Percentiles rank a stretch among this genome's conserved stretches.
phyloP scores from a whole-genome alignment of 2,797 vertebrate species.

The Florisuga fusca region DNA sequence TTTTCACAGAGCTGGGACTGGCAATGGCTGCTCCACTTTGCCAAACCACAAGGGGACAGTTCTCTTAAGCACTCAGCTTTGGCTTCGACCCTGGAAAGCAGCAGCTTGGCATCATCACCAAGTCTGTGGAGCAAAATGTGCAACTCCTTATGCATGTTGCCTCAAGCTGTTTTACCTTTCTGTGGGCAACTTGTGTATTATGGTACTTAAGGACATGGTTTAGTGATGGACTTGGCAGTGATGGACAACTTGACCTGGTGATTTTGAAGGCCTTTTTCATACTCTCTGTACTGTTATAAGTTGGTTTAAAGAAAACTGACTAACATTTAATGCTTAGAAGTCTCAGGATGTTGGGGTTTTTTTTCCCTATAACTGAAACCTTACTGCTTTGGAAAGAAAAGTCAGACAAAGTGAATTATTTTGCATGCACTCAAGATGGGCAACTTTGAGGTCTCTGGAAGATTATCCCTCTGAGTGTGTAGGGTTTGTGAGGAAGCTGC shows the following conservation, averaged over 20 bases:
- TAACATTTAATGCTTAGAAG: background rate
- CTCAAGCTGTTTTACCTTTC: background rate
- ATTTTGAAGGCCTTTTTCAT: too few species aligned
- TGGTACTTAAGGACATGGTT: too few species aligned
- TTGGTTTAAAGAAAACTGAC: background rate
- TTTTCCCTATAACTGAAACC: background rate
- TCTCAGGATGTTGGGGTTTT: background rate
- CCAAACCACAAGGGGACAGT: background rate
- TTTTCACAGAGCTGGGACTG: background rate
- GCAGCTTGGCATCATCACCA: background rate
- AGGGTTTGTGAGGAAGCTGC: background rate
- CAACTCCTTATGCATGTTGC: background rate
- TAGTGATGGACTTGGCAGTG: too few species aligned
- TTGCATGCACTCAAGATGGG: background rate
- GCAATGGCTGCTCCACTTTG: background rate
- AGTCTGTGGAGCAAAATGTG: background rate
- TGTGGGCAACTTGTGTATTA: background rate
- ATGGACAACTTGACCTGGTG: too few species aligned
- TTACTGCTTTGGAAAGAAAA: background rate
- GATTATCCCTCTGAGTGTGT: background rate
- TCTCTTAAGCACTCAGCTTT: background rate
- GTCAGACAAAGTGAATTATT: background rate
- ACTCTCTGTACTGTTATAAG: background rate
- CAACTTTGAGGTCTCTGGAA: background rate
- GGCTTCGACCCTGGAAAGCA: background rate